Conservation (phyloP, 2,113 vertebrate species). For the Emydocephalus ijimae region DNA sequence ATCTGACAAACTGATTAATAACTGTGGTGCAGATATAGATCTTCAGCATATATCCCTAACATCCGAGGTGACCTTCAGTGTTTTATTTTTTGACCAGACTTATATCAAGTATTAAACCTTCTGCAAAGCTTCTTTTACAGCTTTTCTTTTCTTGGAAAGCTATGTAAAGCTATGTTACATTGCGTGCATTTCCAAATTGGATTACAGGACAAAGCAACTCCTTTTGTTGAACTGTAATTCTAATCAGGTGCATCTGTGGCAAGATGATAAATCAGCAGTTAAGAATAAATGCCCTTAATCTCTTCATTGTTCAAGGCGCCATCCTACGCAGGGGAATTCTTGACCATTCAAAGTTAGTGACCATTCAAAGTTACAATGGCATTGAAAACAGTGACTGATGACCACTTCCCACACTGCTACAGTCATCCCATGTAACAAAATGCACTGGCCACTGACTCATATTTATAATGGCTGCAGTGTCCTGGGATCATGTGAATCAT, state of each 20-base stretch:
- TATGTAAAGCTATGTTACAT: constrained; percentile 8
- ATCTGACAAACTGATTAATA: not conserved
- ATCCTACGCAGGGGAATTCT: not conserved
- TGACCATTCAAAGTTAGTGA: not conserved
- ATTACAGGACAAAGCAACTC: not conserved
- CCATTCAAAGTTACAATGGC: not conserved
- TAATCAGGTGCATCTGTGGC: constrained; percentile 27
- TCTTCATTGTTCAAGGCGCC: not conserved
- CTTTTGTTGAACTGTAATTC: not conserved
- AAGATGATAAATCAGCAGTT: constrained; percentile 14
- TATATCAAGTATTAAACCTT: constrained; percentile 15
- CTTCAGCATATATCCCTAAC: not conserved
- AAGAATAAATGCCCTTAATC: constrained; percentile 23
- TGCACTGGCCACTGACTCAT: not conserved
- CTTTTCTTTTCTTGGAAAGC: constrained; percentile 29
- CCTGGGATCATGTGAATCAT: too few relatives aligned
- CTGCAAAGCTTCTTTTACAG: not conserved
- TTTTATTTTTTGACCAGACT: constrained; percentile 21
- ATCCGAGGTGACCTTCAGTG: not conserved
- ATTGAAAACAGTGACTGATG: not conserved
- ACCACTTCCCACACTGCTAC: not conserved
- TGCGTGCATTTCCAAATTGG: constrained; percentile 36
- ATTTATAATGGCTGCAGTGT: not conserved
- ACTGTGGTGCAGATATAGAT: not conserved
- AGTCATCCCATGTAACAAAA: not conserved